A percentile compares a stretch with the other conserved stretches of the same genome.
Evolutionary conservation across 2,797 vertebrate species (phyloP).

Genomic region (Heterohyrax brucei): DNA sequence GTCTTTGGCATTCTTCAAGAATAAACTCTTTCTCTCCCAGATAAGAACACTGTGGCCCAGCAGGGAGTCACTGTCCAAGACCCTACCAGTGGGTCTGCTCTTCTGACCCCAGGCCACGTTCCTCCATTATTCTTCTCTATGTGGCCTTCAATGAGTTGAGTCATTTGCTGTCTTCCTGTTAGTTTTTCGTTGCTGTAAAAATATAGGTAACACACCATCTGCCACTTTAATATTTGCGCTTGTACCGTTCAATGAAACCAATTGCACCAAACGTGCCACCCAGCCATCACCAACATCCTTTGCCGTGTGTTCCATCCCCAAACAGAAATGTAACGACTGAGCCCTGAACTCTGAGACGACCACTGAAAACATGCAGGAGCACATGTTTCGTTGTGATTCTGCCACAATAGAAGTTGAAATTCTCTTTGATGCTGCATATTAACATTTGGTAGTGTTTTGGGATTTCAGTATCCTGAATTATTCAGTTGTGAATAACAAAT

Average conservation of each 20-base stretch:
- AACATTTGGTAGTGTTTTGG: not conserved
- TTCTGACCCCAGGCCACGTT: fast-evolving
- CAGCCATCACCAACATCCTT: not conserved
- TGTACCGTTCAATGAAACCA: not conserved
- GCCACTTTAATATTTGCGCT: not conserved
- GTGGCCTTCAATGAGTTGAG: not conserved
- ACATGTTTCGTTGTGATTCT: not conserved
- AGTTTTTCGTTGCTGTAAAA: not conserved
- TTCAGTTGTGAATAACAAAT: not conserved
- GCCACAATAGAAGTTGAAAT: not conserved
- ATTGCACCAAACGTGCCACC: not conserved
- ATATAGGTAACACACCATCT: not conserved
- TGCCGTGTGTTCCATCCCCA: not conserved
- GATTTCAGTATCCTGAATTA: not conserved
- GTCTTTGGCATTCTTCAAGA: not conserved
- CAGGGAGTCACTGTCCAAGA: not conserved
- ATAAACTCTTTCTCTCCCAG: too few relatives aligned
- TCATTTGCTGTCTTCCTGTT: too few relatives aligned
- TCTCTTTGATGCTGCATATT: not conserved
- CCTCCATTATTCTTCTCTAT: not conserved
- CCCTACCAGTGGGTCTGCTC: fast-evolving
- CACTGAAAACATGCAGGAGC: fast-evolving
- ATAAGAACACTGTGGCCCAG: not conserved
- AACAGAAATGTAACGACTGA: too few relatives aligned
- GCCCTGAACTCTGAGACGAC: too few relatives aligned